Conservation (phyloP, 2,113 vertebrate species). For the Neolamprologus cancellatus region DNA sequence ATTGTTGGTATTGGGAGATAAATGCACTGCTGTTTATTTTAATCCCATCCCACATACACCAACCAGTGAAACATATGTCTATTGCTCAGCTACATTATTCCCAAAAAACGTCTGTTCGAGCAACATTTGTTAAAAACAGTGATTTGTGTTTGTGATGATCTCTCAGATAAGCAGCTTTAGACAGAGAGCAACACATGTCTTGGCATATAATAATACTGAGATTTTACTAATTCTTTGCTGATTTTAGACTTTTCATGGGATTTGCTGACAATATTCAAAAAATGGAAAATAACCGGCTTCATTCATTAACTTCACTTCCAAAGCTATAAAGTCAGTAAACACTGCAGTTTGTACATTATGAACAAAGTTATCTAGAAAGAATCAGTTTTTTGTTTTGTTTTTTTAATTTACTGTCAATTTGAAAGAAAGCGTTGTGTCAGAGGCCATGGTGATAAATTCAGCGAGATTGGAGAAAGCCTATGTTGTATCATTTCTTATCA, state of each 20-base stretch:
- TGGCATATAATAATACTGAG: background rate
- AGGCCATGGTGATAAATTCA: background rate
- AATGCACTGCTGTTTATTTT: background rate
- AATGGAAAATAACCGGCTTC: background rate
- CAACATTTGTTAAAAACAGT: background rate
- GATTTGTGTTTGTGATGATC: background rate
- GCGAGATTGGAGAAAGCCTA: background rate
- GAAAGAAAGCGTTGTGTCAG: background rate
- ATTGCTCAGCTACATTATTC: background rate
- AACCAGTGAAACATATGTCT: background rate
- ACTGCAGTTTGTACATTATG: background rate
- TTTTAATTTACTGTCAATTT: background rate
- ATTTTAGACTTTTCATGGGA: background rate
- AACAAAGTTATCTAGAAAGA: background rate
- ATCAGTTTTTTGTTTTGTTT: fast-evolving
- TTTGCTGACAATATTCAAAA: background rate
- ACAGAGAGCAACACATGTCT: background rate
- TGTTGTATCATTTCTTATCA: background rate
- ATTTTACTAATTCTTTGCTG: background rate
- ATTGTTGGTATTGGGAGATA: background rate
- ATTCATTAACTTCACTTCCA: background rate
- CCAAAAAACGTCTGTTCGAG: background rate
- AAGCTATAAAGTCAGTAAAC: background rate
- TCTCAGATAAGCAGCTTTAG: background rate
- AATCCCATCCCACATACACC: background rate